phyloP scores from a whole-genome alignment of 1,140 invertebrate species.

The Aphidius gifuensis region DNA sequence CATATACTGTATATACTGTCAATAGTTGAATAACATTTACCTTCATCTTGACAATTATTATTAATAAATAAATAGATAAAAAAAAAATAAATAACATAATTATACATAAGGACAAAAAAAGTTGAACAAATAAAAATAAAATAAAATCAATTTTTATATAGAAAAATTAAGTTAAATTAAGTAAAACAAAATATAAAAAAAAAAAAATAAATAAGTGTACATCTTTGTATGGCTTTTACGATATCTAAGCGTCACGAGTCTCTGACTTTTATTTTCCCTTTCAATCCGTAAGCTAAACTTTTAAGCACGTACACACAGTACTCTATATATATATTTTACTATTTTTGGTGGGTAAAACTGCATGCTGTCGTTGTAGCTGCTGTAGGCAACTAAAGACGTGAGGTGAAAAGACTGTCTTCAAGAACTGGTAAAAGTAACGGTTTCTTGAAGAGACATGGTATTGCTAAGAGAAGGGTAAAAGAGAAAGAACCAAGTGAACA shows the following conservation, averaged over 20 bases:
- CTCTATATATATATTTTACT: not conserved
- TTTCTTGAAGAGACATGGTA: no score
- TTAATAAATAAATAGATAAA: not conserved
- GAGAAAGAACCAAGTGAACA: conserved; percentile 11
- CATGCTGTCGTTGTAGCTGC: no score
- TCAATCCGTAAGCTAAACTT: conserved; percentile 23
- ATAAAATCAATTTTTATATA: not conserved
- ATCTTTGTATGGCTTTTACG: not conserved
- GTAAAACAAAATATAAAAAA: conserved; percentile 10
- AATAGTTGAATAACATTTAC: conserved; percentile 1
- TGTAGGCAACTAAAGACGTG: not conserved
- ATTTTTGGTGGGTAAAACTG: no score
- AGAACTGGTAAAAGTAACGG: conserved; percentile 10
- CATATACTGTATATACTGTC: not conserved
- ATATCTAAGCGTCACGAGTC: conserved; percentile 19
- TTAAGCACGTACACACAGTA: conserved; percentile 16
- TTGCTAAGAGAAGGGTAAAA: not conserved
- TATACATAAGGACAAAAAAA: not conserved
- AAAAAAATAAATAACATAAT: not conserved
- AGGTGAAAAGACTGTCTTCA: conserved; percentile 17
- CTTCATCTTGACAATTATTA: not conserved
- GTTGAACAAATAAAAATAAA: not conserved
- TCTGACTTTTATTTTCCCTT: conserved; percentile 20
- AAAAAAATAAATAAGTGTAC: conserved; percentile 4
- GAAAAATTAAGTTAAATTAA: no score